These are phyloP conservation scores for Lycopodina hypogea DNA, from an alignment of 37 sponge, comb jelly and placozoan species.

Conservation along the genomic window DNA sequence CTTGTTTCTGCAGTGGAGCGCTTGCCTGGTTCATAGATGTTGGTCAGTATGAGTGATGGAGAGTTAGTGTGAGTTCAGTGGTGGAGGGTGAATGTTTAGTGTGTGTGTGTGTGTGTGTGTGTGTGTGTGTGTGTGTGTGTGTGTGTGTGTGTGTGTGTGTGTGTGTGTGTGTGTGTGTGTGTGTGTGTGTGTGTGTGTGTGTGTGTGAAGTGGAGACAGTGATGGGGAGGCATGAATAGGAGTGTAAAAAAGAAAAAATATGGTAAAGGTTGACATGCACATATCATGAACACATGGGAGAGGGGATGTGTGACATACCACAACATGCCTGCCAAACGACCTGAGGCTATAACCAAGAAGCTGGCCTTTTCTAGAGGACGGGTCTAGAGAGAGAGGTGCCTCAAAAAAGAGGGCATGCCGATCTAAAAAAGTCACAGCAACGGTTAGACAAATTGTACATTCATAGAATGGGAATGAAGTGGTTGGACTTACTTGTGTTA, in stretches of 20 bases:
- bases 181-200: no score
- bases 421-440: background rate
- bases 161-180: no score
- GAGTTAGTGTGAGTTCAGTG: no score
- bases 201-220: background rate
- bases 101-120: no score
- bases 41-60: no score
- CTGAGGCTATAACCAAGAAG: constrained; percentile 31
- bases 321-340: constrained; percentile 18
- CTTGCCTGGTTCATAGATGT: constrained; percentile 31
- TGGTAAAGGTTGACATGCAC: background rate
- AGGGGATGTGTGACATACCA: constrained; percentile 21
- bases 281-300: background rate
- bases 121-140: no score
- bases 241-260: background rate
- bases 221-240: constrained; percentile 6
- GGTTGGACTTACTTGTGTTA: background rate
- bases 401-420: no score
- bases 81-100: no score
- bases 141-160: no score
- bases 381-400: background rate
- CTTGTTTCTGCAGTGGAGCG: constrained; percentile 15
- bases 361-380: background rate
- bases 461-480: background rate
- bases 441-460: no score